Evolutionary conservation across 2,113 vertebrate species (phyloP), one percentile per base, ranked within the genome.

Genomic region (Podarcis raffonei): DNA sequence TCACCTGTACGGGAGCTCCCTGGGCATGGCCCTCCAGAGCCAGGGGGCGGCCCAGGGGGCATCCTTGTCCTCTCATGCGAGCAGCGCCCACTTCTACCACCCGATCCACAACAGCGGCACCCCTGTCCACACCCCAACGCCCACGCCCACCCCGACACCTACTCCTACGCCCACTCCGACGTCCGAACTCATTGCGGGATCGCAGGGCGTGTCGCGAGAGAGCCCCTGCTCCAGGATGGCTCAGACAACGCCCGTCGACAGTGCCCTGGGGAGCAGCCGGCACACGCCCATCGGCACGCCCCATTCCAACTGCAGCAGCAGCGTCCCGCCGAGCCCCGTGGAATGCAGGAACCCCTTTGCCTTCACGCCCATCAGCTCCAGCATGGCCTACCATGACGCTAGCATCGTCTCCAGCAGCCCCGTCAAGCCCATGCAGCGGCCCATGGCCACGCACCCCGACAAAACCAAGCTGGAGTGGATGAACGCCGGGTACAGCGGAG

Each of bases 391-490:
- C 94, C 98, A 98, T 0, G 99, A 99, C 9, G 97, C 98, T 94
- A 99, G 97, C 96, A 97, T 98, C 11, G 96, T 99, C 89, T 99
- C 99, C 0, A 98, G 98, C 90, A 99, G 99, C 88, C 99, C 99
- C 0, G 98, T 99, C 83, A 99, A 99, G 93, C 99, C 98, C 0
- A 99, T 99, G 99, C 99, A 99, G 95, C 97, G 99, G 92, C 99
- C 99, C 3, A 99, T 97, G 97, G 99, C 99, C 85, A 99, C 99
- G 20, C 99, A 99, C 90, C 99, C 99, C 0, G 98, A 99, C 94
- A 99, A 99, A 95, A 98, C 98, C 88, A 98, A 98, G 92, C 97
- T 99, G 0, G 99, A 99, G 90, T 99, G 99, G 99, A 99, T 99
- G 98, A 99, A 98, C 87, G 98, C 98, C 0, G 98, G 98, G 80